Evolutionary conservation across 2,888 invertebrate species (phyloP).

Genomic region (Machimus atricapillus): DNA sequence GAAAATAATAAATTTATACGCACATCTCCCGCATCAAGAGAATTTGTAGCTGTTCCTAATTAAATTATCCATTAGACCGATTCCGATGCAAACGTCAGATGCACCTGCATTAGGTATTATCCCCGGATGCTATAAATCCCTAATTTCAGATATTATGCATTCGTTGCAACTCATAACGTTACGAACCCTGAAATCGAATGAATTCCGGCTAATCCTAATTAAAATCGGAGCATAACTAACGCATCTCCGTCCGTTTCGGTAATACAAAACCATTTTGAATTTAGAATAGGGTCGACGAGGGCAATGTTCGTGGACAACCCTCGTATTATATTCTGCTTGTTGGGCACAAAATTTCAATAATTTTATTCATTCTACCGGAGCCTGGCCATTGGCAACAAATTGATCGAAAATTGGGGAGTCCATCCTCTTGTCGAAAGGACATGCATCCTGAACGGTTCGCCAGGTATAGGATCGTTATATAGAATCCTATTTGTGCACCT

Average conservation of each 20-base stretch:
- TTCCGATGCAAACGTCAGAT: background rate
- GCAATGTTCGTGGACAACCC: background rate
- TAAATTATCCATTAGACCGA: background rate
- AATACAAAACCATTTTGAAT: background rate
- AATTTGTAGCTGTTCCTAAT: background rate
- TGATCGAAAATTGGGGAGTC: background rate
- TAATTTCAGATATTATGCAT: background rate
- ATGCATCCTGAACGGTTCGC: background rate
- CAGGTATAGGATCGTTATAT: background rate
- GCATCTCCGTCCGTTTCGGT: background rate
- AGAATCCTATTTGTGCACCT: background rate
- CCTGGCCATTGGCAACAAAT: background rate
- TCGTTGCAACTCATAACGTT: background rate
- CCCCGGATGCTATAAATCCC: background rate
- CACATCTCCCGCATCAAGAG: background rate
- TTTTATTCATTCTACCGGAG: background rate
- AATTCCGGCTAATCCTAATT: constrained; percentile 7
- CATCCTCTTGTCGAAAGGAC: background rate
- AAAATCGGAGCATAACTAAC: background rate
- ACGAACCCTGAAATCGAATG: background rate
- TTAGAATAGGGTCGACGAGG: background rate
- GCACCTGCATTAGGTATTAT: background rate
- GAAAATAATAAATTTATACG: background rate
- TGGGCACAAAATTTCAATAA: background rate
- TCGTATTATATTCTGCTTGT: background rate